Evolutionary conservation across 2,113 vertebrate species (phyloP).

Genomic region (Morone saxatilis): DNA sequence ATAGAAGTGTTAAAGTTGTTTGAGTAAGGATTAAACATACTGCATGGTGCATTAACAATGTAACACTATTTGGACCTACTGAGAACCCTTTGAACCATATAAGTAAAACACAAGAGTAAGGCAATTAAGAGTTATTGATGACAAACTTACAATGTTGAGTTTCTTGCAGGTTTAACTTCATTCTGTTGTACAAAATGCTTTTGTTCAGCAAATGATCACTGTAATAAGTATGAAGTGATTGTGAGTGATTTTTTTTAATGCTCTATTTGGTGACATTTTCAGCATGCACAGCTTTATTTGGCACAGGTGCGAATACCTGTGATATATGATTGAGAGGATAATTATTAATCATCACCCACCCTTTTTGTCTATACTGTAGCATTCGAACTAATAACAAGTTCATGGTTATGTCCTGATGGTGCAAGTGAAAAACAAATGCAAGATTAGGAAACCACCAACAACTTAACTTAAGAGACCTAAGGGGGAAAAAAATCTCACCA

Average conservation of each 20-base stretch:
- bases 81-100: too few relatives aligned
- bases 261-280: background rate
- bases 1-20: background rate
- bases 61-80: too few relatives aligned
- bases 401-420: background rate
- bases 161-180: background rate
- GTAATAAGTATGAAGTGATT: background rate
- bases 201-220: background rate
- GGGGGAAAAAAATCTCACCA: background rate
- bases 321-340: slow-evolving; percentile 12
- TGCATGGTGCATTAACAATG: background rate
- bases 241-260: background rate
- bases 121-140: background rate
- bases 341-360: slow-evolving; percentile 19
- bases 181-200: background rate
- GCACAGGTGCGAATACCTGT: slow-evolving; percentile 2
- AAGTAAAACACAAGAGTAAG: too few relatives aligned
- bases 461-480: background rate
- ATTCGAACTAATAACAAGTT: background rate
- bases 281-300: slow-evolving; percentile 10
- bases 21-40: background rate
- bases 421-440: background rate
- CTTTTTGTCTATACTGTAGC: background rate
- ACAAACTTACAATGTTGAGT: background rate
- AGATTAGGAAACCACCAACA: slow-evolving; percentile 7